phyloP scores from a whole-genome alignment of 2,797 vertebrate species.

The Holocentrus rufus region DNA sequence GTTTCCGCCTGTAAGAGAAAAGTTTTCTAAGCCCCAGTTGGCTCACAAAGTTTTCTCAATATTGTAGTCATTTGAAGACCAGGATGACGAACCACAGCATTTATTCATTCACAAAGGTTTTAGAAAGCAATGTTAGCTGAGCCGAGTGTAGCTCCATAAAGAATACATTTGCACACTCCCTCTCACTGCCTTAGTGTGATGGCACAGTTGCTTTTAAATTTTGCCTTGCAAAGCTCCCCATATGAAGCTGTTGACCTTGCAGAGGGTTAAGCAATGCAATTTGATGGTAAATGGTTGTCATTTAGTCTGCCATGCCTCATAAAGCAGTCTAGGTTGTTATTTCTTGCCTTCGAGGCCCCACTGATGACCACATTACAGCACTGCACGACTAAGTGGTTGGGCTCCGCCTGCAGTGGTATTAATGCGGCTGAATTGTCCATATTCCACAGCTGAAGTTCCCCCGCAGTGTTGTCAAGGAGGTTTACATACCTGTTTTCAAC shows the following conservation, averaged over 20 bases:
- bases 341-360: slow-evolving; percentile 72
- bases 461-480: slow-evolving; percentile 8
- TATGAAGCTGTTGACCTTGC: slow-evolving; percentile 75
- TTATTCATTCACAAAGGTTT: slow-evolving; percentile 15
- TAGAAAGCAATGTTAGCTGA: background rate
- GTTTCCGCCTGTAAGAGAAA: slow-evolving; percentile 17
- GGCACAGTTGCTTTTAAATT: slow-evolving; percentile 51
- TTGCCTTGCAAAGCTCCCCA: slow-evolving; percentile 46
- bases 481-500: slow-evolving; percentile 4
- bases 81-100: background rate
- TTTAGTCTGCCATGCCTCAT: slow-evolving; percentile 79
- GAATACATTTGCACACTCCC: slow-evolving; percentile 24
- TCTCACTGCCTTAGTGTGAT: slow-evolving; percentile 41
- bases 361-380: slow-evolving; percentile 78
- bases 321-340: slow-evolving; percentile 77
- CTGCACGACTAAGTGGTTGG: slow-evolving; percentile 80
- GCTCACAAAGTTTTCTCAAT: background rate
- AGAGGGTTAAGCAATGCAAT: slow-evolving; percentile 72
- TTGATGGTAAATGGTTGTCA: slow-evolving; percentile 77
- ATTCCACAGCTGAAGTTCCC: slow-evolving; percentile 45
- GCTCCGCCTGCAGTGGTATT: slow-evolving; percentile 54
- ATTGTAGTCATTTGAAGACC: background rate
- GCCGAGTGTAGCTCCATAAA: background rate
- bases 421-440: slow-evolving; percentile 54
- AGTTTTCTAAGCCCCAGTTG: background rate